Base-by-base conservation (phyloP, 2,888 invertebrate genomes). In the Sepiola atlantica region DNA sequence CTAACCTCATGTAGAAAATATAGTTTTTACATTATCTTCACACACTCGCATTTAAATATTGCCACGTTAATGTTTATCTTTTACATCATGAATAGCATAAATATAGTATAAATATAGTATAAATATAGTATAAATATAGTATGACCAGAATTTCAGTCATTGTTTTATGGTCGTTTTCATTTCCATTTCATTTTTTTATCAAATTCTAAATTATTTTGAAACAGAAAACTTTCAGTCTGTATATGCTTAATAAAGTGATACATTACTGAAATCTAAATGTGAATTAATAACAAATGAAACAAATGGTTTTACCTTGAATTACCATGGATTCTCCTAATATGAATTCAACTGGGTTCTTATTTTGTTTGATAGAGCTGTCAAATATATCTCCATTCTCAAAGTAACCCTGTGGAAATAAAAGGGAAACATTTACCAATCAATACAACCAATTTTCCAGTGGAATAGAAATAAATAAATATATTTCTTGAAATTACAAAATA, bases 271-370 rank as follows among this genome's bases (percentile, higher is more conserved):
- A 77, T n/a, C 2, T 14, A n/a, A 16, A 32, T 4, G n/a, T n/a
- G 8, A 45, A 8, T 45, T n/a, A 32, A 4, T n/a, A 77, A 77
- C 32, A 77, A 77, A 77, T n/a, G 14, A 4, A 77, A 24, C 21
- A 21, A 24, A 61, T 24, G 18, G n/a, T n/a, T 77, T 77, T 92
- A 92, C 92, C 92, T 45, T 45, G 92, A 45, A 92, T 92, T 18
- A 92, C 92, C 92, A 92, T 92, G 3, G 92, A 92, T 92, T 92
- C 92, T 54, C 92, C 92, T n/a, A 92, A 92, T 35, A 92, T 92
- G 92, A 92, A 92, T 45, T 92, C 92, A 55, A 92, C 92, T 12
- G 92, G 92, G 54, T 92, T 92, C 45, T 92, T 92, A 55, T 92
- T 92, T 55, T 92, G 92, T 24, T 92, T 92, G 45, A 92, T 92